Base-by-base conservation (phyloP, 2,888 invertebrate species). In the Romanomermis culicivorax region DNA sequence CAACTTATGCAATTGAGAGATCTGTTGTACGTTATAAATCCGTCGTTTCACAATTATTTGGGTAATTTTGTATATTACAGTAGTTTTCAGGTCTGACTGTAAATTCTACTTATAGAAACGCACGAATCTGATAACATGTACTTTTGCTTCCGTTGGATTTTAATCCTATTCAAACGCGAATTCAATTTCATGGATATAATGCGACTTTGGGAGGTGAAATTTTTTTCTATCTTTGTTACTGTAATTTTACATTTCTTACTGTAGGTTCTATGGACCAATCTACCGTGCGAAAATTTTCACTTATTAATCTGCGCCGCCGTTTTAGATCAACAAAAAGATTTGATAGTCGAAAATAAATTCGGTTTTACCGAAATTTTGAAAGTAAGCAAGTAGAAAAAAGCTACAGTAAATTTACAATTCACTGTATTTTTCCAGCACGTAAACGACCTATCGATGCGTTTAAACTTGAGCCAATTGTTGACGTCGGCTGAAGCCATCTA, bases 71-170 rank as follows among this genome's bases (percentile, higher is more conserved):
- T 14, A 23, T 29, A 14, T 4, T 23, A 26, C 25, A 20, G 20
- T n/a, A n/a, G n/a, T n/a, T n/a, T n/a, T n/a, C n/a, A n/a, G n/a
- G n/a, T n/a, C n/a, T 14, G 26, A 51, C 29, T 53, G n/a, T 14
- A 20, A n/a, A 56, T 24, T 42, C 30, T 56, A 53, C 54, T 54
- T 63, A n/a, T 59, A 70, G 80, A 82, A 55, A 78, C 77, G 58
- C 83, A 87, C 67, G 86, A 89, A 62, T 83, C 83, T 1, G 86
- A 84, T 2, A 93, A 95, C 69, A 87, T 97, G 85, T 95, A 88
- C 72, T 97, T 97, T 74, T 91, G 91, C 70, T 97, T 97, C 74
- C 83, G 95, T 11, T 97, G 95, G 93, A 77, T 95, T 29, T 76
- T 97, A 14, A 88, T 93, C 7, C 79, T 86, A 72, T 95, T 91